Evolutionary conservation across 2,113 vertebrate species (phyloP).

Genomic region (Eulacestoma nigropectus): DNA sequence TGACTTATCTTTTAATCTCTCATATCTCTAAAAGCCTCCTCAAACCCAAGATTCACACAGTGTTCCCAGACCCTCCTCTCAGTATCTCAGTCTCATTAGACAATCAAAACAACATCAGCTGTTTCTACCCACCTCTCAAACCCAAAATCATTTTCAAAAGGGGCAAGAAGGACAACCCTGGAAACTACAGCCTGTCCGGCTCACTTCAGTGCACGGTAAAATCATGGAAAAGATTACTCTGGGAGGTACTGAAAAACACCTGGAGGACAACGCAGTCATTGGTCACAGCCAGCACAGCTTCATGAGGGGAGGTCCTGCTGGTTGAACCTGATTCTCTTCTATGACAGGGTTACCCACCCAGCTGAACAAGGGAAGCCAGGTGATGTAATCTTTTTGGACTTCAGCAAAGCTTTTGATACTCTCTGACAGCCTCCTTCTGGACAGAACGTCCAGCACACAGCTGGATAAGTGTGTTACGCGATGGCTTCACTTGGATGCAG

Average conservation of each 20-base stretch:
- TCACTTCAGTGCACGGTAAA: background rate
- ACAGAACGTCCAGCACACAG: accelerated
- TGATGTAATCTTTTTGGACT: background rate
- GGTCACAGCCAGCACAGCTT: background rate
- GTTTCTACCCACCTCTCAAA: background rate
- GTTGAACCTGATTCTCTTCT: background rate
- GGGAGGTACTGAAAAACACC: background rate
- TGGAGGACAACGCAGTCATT: background rate
- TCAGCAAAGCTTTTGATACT: background rate
- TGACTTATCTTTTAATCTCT: background rate
- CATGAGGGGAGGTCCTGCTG: background rate
- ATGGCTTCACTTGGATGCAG: background rate
- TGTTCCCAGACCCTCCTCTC: background rate
- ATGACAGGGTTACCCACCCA: background rate
- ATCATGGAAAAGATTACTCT: background rate
- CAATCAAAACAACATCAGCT: background rate
- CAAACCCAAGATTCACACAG: background rate
- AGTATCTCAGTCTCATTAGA: background rate
- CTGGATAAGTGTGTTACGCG: accelerated
- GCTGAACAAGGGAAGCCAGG: background rate
- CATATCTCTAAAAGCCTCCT: background rate
- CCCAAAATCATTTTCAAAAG: background rate
- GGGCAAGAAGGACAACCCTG: background rate
- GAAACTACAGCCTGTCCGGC: background rate
- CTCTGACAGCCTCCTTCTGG: background rate